Percentiles rank a stretch among this genome's conserved stretches.
These are phyloP conservation scores for Dicrostonyx torquatus DNA, from an alignment of 2,797 vertebrate genomes.

Conservation along the genomic window DNA sequence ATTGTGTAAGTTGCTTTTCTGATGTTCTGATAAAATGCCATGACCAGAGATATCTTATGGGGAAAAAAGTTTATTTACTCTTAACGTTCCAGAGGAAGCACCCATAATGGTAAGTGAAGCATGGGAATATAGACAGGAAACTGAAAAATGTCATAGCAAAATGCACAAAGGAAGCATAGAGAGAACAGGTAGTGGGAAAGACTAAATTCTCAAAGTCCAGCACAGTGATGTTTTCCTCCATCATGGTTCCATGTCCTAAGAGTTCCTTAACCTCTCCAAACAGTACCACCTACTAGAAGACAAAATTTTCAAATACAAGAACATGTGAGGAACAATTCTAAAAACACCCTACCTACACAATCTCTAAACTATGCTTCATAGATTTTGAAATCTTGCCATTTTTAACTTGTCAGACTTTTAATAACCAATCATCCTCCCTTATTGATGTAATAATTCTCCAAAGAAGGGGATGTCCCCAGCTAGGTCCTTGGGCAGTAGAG, in stretches of 20 bases:
- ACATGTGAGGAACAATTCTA: neutral
- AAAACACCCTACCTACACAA: neutral
- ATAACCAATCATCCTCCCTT: neutral
- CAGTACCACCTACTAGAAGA: neutral
- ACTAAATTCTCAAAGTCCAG: neutral
- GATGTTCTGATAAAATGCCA: neutral
- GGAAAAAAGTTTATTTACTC: neutral
- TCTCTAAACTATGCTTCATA: neutral
- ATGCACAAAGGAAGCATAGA: neutral
- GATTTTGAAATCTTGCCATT: neutral
- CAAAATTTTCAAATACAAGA: neutral
- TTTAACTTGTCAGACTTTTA: neutral
- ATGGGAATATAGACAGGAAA: neutral
- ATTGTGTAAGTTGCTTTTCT: neutral
- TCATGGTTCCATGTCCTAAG: too few relatives aligned
- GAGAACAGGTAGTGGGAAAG: neutral
- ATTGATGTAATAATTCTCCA: neutral
- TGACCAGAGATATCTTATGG: neutral
- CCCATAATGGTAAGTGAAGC: neutral
- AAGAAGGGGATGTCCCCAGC: too few relatives aligned
- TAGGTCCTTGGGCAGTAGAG: too few relatives aligned
- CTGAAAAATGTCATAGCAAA: neutral
- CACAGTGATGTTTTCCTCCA: neutral
- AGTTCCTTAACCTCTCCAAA: neutral
- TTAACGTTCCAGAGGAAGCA: neutral